phyloP scores from a whole-genome alignment of 2,888 invertebrate genomes.

The Agrilus biguttatus region DNA sequence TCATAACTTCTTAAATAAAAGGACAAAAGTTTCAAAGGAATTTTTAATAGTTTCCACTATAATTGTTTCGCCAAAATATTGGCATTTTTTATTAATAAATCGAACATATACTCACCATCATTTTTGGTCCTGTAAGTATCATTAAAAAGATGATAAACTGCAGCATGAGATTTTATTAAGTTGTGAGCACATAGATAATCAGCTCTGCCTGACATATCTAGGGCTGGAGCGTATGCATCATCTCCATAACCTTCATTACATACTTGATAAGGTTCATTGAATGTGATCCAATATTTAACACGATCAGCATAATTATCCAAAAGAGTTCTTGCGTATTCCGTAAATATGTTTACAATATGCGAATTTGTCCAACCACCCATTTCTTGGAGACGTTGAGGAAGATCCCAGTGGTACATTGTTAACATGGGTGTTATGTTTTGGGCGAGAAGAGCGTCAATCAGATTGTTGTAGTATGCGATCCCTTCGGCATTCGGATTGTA shows the following conservation, averaged over 20 bases:
- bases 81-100: not conserved
- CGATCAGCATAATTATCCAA: constrained; percentile 16
- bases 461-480: constrained; percentile 44
- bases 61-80: too few species aligned
- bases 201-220: constrained; percentile 34
- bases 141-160: constrained; percentile 46
- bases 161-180: constrained; percentile 48
- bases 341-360: constrained; percentile 36
- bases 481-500: constrained; percentile 43
- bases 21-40: too few species aligned
- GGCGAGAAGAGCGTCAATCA: constrained; percentile 38
- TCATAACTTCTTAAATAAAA: too few species aligned
- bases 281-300: constrained; percentile 35
- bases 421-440: constrained; percentile 39
- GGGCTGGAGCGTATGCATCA: constrained; percentile 21
- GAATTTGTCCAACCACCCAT: constrained; percentile 35
- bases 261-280: constrained; percentile 34
- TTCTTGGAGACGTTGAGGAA: constrained; percentile 34
- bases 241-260: constrained; percentile 18
- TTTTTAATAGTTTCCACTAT: too few species aligned
- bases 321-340: constrained; percentile 37
- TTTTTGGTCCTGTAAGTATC: constrained; percentile 37
- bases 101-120: constrained; percentile 27
- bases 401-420: constrained; percentile 40
- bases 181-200: constrained; percentile 50